Base-by-base conservation (phyloP, 23 tunicate species). In the Trididemnum nubilum region DNA sequence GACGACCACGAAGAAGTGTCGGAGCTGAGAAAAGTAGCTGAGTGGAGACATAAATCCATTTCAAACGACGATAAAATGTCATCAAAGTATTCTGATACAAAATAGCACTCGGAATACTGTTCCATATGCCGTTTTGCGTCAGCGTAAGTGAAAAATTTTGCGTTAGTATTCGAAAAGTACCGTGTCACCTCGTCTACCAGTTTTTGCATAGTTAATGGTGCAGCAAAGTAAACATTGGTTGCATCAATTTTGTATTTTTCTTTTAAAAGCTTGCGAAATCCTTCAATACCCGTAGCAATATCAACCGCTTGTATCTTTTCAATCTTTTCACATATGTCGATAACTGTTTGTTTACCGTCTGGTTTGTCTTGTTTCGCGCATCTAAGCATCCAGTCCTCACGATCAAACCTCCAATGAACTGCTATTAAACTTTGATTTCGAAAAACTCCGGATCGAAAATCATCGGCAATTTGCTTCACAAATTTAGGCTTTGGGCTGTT, bases 401-500 rank as follows among this genome's bases (percentile, higher is more conserved):
- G 79, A 82, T 88, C 87, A 77, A 35, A 82, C 71, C 93, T 75
- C 83, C 86, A 88, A 69, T 82, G 93, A 22, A 88, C 83, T 18
- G 93, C 71, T 5, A 88, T 54, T 19, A 2, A 39, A 9, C 58
- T 59, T n/a, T 27, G 72, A 31, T 36, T 23, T 2, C 36, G 39
- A 15, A 73, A 37, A 77, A 52, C 2, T 5, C 60, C 12, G 33
- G 25, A 32, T 29, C 33, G 40, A 70, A 81, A 87, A 25, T 52
- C 82, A 21, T 81, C 64, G 19, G 69, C 86, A 9, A 87, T 81
- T 38, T 79, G 57, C 0, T 26, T 37, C 19, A 86, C 58, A 36
- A 51, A 80, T 27, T 52, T 24, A 21, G 90, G 90, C 21, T 37
- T 51, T 22, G 80, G 71, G n/a, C 83, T 86, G 73, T 39, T 59